Evolutionary conservation across 2,113 vertebrate genomes (phyloP), one percentile per base, ranked within the genome.

Genomic region (Campylorhamphus procurvoides): DNA sequence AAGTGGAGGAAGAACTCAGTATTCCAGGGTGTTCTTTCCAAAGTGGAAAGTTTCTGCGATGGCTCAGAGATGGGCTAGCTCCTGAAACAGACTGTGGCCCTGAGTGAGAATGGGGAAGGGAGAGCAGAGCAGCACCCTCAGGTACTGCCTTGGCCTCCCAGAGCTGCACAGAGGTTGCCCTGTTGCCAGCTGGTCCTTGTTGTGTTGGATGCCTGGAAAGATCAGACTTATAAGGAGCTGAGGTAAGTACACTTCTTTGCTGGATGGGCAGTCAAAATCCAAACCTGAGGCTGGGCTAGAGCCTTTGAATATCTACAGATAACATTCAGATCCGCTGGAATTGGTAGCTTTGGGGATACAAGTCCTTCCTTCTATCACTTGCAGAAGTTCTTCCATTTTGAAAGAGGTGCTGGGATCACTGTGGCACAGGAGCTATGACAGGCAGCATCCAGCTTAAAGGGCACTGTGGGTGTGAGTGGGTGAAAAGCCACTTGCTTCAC

Each of bases 391-490:
- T 94, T 84, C 37, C 20, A 7, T 24, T 85, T 72, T 42, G 63
- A 56, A 78, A 46, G 66, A 50, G 42, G 27, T 1, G 0, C n/a
- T 77, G 31, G 39, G 35, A 56, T 35, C 5, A 0, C n/a, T 31
- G 49, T 68, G 67, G 46, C 50, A 28, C 40, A 47, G 59, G 63
- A 88, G 3, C 40, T 7, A 2, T 28, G 24, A 69, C n/a, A 47
- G 8, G 52, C 47, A 76, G 25, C 39, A 25, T 39, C 44, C 20
- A 17, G 40, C 33, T 53, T 35, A 5, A 55, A 29, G 88, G 53
- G 53, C 14, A 1, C 44, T 0, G 0, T 39, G 52, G 20, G 39
- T 50, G 35, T 0, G 3, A 20, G 33, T 33, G 33, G 77, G 24
- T 56, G 55, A 80, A 89, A 74, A 37, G 33, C 33, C 64, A 15